phyloP scores from a whole-genome alignment of 1,140 invertebrate species.

The Drosophila melanogaster region DNA sequence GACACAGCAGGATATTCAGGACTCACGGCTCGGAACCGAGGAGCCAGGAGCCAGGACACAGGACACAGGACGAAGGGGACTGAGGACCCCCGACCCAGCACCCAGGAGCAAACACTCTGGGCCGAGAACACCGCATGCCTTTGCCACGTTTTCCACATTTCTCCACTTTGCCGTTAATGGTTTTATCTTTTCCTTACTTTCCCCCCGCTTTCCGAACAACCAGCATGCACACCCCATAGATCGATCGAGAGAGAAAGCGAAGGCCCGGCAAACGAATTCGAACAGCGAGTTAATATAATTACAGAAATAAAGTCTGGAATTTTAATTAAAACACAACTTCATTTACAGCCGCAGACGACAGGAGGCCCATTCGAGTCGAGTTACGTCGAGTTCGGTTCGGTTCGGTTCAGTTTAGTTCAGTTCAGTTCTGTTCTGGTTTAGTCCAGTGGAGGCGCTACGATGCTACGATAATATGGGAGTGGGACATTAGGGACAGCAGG shows the following conservation, averaged over 20 bases:
- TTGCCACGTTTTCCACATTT: conserved; percentile 80
- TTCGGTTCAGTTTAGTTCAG: neutral
- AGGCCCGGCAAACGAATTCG: conserved; percentile 52
- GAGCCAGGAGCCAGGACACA: neutral
- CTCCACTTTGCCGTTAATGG: conserved; percentile 74
- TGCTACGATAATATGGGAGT: neutral
- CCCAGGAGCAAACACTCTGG: conserved; percentile 7
- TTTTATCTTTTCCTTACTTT: conserved; percentile 69
- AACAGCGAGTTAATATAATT: conserved; percentile 83
- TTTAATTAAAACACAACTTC: conserved; percentile 84
- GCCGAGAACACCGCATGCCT: conserved; percentile 64
- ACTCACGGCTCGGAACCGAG: neutral
- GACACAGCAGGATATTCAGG: conserved; percentile 65
- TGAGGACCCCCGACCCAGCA: neutral
- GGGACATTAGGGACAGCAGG: neutral
- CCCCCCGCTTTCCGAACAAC: neutral
- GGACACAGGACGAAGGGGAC: neutral
- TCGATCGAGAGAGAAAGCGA: conserved; percentile 58
- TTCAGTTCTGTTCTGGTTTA: neutral
- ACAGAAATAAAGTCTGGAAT: conserved; percentile 84
- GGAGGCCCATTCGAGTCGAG: conserved; percentile 21
- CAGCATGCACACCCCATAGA: conserved; percentile 28
- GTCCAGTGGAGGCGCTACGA: neutral
- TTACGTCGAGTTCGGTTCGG: conserved; percentile 1
- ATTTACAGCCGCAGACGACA: conserved; percentile 81